These are phyloP conservation scores for Cavia aperea DNA, from an alignment of 2,113 vertebrate genomes.

Conservation along the genomic window DNA sequence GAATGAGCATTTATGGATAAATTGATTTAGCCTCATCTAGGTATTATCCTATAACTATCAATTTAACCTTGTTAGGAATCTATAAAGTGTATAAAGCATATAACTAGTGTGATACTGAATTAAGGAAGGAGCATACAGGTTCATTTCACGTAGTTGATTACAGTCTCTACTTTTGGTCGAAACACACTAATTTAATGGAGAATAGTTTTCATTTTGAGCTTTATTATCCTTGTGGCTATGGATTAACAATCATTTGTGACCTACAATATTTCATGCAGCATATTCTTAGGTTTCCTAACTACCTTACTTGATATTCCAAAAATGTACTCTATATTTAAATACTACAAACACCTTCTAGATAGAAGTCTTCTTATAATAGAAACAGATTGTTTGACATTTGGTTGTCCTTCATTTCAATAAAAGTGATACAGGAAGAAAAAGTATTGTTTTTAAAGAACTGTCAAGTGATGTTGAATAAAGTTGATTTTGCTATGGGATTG, in stretches of 20 bases:
- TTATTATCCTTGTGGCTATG: not conserved
- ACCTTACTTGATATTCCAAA: constrained; percentile 51
- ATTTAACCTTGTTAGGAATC: not conserved
- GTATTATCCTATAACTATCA: not conserved
- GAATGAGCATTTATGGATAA: not conserved
- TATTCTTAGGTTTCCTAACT: constrained; percentile 28
- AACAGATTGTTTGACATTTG: constrained; percentile 60
- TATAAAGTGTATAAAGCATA: not conserved
- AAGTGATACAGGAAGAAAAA: constrained; percentile 35
- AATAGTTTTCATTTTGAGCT: not conserved
- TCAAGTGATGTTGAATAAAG: constrained; percentile 23
- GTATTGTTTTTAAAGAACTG: constrained; percentile 23
- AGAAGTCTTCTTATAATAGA: constrained; percentile 46
- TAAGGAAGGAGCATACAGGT: not conserved
- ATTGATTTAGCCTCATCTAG: not conserved
- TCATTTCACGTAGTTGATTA: not conserved
- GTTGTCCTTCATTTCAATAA: constrained; percentile 41
- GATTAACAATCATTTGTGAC: constrained; percentile 13
- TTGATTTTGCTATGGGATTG: constrained; percentile 14
- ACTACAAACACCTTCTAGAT: constrained; percentile 31
- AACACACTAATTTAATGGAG: not conserved
- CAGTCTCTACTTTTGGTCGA: not conserved
- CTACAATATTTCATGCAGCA: not conserved
- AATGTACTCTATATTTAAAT: constrained; percentile 47
- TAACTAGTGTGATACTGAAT: not conserved